Evolutionary conservation across 2,888 invertebrate species (phyloP).

Genomic region (Leptopilina myrica): DNA sequence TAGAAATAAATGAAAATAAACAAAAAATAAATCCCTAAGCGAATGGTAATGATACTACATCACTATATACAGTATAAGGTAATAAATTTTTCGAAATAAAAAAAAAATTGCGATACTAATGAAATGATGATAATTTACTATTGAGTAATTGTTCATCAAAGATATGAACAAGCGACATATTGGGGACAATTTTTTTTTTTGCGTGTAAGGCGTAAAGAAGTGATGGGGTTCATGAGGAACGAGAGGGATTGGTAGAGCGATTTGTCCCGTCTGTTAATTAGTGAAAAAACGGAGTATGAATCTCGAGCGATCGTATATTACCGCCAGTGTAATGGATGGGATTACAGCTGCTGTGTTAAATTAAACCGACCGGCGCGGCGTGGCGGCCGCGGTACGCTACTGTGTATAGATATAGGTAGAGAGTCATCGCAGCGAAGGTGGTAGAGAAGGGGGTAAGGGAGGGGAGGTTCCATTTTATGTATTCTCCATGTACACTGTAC

Average conservation of each 20-base stretch:
- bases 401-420: conserved; percentile 69
- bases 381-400: conserved; percentile 70
- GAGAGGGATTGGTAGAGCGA: conserved; percentile 72
- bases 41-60: too few species aligned
- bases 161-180: conserved; percentile 55
- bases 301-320: conserved; percentile 78
- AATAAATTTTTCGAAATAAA: too few species aligned
- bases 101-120: too few species aligned
- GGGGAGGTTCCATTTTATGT: conserved; percentile 58
- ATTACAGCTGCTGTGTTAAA: conserved; percentile 77
- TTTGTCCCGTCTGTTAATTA: conserved; percentile 78
- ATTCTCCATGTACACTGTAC: conserved; percentile 62
- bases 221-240: conserved; percentile 56
- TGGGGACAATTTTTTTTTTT: conserved; percentile 51
- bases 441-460: not conserved
- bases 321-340: conserved; percentile 76
- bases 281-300: conserved; percentile 77
- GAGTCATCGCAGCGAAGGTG: conserved; percentile 55
- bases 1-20: too few species aligned
- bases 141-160: conserved; percentile 9
- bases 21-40: too few species aligned
- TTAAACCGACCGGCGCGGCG: conserved; percentile 76
- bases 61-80: too few species aligned
- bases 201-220: conserved; percentile 57
- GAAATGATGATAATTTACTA: not conserved